Evolutionary conservation across 2,797 vertebrate genomes (phyloP).

Genomic region (Glyptemys insculpta): DNA sequence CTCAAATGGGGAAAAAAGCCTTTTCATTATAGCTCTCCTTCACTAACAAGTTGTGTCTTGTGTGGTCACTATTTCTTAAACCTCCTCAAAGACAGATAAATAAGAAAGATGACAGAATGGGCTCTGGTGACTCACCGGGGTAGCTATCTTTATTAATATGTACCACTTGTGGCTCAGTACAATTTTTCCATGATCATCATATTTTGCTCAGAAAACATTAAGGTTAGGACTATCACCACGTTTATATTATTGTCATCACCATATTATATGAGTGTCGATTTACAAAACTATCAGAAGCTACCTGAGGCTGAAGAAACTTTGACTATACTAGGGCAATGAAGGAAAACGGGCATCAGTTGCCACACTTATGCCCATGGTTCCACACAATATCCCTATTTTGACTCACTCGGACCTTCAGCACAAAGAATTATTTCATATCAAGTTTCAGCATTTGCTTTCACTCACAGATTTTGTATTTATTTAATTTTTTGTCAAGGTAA

Average conservation of each 20-base stretch:
- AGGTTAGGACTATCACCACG: neutral
- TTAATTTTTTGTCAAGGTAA: neutral
- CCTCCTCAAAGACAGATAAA: neutral
- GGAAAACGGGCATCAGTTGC: neutral
- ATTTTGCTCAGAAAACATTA: neutral
- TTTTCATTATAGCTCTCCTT: conserved; percentile 50
- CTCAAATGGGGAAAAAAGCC: conserved; percentile 50
- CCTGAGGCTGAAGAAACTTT: neutral
- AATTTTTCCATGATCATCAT: neutral
- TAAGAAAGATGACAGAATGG: neutral
- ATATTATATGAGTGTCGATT: neutral
- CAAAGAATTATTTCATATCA: neutral
- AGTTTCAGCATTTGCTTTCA: neutral
- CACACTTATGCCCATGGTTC: neutral
- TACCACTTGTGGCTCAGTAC: neutral
- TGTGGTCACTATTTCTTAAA: neutral
- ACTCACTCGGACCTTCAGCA: neutral
- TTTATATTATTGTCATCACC: neutral
- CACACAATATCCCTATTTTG: neutral
- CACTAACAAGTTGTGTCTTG: neutral
- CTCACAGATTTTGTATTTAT: neutral
- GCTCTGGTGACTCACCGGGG: neutral
- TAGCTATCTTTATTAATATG: neutral
- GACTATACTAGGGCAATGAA: neutral
- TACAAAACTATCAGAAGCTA: neutral